phyloP scores from a whole-genome alignment of 2,113 vertebrate genomes.

The Oreochromis tanganicae region DNA sequence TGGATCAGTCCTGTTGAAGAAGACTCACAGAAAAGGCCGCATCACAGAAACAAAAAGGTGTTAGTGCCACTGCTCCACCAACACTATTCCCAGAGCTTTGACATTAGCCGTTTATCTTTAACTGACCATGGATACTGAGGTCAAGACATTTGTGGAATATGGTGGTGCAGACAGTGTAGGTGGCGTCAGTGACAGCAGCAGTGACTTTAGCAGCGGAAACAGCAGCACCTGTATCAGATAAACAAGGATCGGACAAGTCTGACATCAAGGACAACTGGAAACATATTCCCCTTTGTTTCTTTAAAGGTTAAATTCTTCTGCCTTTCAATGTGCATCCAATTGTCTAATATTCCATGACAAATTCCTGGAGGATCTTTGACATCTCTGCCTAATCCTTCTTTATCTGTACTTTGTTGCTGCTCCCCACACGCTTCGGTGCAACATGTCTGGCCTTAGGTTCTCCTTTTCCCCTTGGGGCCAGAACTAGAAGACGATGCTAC shows the following conservation, averaged over 20 bases:
- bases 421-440: slow-evolving; percentile 33
- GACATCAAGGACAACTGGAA: slow-evolving; percentile 32
- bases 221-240: slow-evolving; percentile 2
- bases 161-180: slow-evolving; percentile 8
- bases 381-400: slow-evolving; percentile 20
- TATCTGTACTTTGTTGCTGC: slow-evolving; percentile 22
- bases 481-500: background rate
- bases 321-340: background rate
- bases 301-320: background rate
- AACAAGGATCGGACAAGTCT: slow-evolving; percentile 7
- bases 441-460: background rate
- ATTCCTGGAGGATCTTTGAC: slow-evolving; percentile 33
- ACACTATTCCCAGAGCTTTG: background rate
- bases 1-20: slow-evolving; percentile 46
- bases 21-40: slow-evolving; percentile 36
- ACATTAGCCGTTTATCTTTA: background rate
- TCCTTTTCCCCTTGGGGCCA: slow-evolving; percentile 3
- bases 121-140: background rate
- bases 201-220: slow-evolving; percentile 11
- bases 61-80: slow-evolving; percentile 43
- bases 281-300: background rate
- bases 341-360: background rate
- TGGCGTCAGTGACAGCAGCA: slow-evolving; percentile 26
- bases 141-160: background rate
- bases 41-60: slow-evolving; percentile 34